phyloP scores from a whole-genome alignment of 2,113 vertebrate genomes.

The Plotosus lineatus region DNA sequence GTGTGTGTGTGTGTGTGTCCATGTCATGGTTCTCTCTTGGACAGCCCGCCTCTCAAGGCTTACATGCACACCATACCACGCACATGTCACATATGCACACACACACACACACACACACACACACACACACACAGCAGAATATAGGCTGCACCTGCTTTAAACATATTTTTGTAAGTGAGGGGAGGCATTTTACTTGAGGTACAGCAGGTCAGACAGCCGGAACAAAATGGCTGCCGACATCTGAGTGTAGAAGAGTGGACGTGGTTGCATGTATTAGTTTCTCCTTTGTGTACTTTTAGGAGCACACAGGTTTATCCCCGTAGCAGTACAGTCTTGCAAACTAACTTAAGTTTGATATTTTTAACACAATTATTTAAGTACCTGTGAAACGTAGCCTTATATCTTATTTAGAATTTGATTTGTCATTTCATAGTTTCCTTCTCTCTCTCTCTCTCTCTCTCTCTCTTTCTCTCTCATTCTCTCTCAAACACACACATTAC shows the following conservation, averaged over 20 bases:
- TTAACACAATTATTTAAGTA: slow-evolving; percentile 72
- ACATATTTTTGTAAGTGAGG: slow-evolving; percentile 57
- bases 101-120: slow-evolving; percentile 9
- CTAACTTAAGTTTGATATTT: slow-evolving; percentile 69
- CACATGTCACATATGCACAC: too few species aligned
- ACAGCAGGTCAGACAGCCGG: slow-evolving; percentile 43
- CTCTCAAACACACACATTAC: slow-evolving; percentile 10
- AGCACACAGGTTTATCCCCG: slow-evolving; percentile 37
- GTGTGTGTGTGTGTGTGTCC: slow-evolving; percentile 29
- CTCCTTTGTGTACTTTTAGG: slow-evolving; percentile 49
- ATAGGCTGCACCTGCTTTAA: slow-evolving; percentile 46
- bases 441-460: neutral
- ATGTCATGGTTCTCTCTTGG: slow-evolving; percentile 37
- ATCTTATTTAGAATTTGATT: slow-evolving; percentile 68
- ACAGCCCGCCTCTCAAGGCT: slow-evolving; percentile 45
- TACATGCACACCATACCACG: slow-evolving; percentile 5
- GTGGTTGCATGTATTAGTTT: slow-evolving; percentile 54
- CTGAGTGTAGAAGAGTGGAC: slow-evolving; percentile 27
- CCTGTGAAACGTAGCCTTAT: slow-evolving; percentile 62
- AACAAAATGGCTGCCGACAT: slow-evolving; percentile 50
- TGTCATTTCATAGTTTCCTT: slow-evolving; percentile 46
- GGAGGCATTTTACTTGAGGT: slow-evolving; percentile 49
- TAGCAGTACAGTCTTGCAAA: slow-evolving; percentile 62
- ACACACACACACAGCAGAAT: slow-evolving; percentile 20
- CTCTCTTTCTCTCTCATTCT: neutral